These are phyloP conservation scores for Noctilio leporinus DNA, from an alignment of 2,113 vertebrate species.

Conservation along the genomic window DNA sequence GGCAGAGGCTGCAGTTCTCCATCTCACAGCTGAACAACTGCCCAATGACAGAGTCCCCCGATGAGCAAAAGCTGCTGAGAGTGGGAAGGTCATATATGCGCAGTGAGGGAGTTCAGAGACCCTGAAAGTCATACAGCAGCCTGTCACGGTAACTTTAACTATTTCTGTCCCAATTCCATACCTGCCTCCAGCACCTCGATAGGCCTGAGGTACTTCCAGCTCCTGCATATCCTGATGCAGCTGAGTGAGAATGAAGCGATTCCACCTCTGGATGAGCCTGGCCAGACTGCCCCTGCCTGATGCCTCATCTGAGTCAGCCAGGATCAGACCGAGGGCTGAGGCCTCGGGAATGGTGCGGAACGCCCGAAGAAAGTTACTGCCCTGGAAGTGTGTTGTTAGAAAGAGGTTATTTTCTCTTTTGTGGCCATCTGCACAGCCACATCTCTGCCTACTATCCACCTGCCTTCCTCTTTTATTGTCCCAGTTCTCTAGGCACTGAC, in stretches of 20 bases:
- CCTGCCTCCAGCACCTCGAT: conserved; percentile 91
- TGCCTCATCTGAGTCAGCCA: conserved; percentile 96
- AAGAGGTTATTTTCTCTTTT: neutral
- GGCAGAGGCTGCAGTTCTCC: conserved; percentile 98
- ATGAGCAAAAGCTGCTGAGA: conserved; percentile 86
- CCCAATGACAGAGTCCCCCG: conserved; percentile 90
- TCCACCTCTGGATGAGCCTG: conserved; percentile 96
- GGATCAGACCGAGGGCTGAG: conserved; percentile 93
- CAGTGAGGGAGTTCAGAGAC: neutral
- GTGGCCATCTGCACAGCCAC: neutral
- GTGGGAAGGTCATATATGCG: neutral
- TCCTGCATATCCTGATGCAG: conserved; percentile 98
- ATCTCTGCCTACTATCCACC: neutral
- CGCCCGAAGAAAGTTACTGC: conserved; percentile 95
- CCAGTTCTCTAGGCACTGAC: conserved; percentile 57
- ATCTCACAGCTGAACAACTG: conserved; percentile 96
- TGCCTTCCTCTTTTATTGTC: neutral
- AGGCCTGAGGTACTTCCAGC: conserved; percentile 95
- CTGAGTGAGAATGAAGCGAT: conserved; percentile 97
- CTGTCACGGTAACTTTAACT: neutral
- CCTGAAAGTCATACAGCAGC: neutral
- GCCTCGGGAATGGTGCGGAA: conserved; percentile 98
- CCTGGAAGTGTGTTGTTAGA: conserved; percentile 62
- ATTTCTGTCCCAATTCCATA: conserved; percentile 38
- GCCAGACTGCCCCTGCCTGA: conserved; percentile 94